These are phyloP conservation scores for Erebia aethiops DNA, from an alignment of 2,888 invertebrate genomes.

Conservation along the genomic window DNA sequence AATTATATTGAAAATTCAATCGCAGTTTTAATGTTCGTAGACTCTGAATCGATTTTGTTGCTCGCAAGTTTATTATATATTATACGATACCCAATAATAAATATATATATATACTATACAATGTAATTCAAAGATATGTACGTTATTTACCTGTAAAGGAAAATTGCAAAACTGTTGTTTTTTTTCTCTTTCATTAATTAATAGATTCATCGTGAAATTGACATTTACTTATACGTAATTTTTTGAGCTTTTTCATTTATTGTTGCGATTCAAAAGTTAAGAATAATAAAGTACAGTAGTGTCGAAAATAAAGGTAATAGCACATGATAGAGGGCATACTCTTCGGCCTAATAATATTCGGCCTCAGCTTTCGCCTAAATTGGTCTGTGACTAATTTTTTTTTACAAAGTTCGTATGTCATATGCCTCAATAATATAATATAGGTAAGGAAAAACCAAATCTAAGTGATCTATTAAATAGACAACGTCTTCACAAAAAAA, in stretches of 20 bases:
- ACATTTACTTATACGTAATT: slow-evolving; percentile 71
- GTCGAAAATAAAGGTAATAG: slow-evolving; percentile 42
- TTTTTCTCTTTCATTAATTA: slow-evolving; percentile 21
- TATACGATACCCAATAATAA: slow-evolving; percentile 62
- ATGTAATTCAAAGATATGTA: slow-evolving; percentile 80
- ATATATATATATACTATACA: slow-evolving; percentile 63
- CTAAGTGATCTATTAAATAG: slow-evolving; percentile 55
- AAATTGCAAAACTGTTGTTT: slow-evolving; percentile 53
- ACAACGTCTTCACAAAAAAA: slow-evolving; percentile 66
- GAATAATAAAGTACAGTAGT: slow-evolving; percentile 43
- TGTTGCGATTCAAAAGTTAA: slow-evolving; percentile 55
- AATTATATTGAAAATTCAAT: not conserved
- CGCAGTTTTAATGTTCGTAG: not conserved
- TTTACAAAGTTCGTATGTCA: not conserved
- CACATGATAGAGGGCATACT: slow-evolving; percentile 30
- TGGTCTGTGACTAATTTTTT: slow-evolving; percentile 6
- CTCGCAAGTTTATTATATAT: slow-evolving; percentile 36
- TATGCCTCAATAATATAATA: slow-evolving; percentile 24
- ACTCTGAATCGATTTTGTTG: not conserved
- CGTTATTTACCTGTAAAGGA: slow-evolving; percentile 72
- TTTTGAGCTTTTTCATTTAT: slow-evolving; percentile 61
- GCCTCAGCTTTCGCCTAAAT: not conserved
- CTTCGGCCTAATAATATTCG: not conserved
- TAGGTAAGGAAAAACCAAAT: slow-evolving; percentile 27
- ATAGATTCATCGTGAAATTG: slow-evolving; percentile 60